Conservation (phyloP, 2,113 vertebrate genomes). For the Genyomyrus donnyi region DNA sequence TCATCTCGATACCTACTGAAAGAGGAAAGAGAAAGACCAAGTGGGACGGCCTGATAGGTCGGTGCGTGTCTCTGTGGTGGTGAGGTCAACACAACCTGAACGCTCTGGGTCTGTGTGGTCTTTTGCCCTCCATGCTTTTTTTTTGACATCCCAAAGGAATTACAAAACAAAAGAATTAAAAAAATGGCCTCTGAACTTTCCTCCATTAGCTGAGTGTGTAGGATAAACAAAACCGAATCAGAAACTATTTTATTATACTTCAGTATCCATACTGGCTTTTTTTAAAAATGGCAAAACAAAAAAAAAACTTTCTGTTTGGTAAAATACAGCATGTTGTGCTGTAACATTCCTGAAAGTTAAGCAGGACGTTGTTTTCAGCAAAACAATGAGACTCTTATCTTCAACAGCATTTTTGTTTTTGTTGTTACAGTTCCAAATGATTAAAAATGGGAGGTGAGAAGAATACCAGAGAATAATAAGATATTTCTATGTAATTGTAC, state of each 20-base stretch:
- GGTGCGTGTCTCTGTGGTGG: not conserved
- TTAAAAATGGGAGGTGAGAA: constrained; percentile 56
- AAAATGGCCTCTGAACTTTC: constrained; percentile 48
- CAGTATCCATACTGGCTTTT: constrained; percentile 71
- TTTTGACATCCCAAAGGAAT: constrained; percentile 68
- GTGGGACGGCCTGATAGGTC: not conserved
- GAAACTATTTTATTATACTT: constrained; percentile 76
- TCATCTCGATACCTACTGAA: constrained; percentile 49
- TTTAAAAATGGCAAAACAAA: constrained; percentile 36
- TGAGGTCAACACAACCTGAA: constrained; percentile 24
- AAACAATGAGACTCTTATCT: constrained; percentile 71
- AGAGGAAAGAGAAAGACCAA: constrained; percentile 26
- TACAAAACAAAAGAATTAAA: constrained; percentile 37
- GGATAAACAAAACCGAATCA: constrained; percentile 52
- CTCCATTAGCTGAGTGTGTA: constrained; percentile 34
- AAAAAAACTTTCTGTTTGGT: constrained; percentile 65
- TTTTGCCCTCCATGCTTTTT: constrained; percentile 60
- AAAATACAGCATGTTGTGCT: constrained; percentile 63
- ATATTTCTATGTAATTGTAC: constrained; percentile 98
- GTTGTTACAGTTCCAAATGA: constrained; percentile 85
- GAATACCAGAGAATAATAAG: constrained; percentile 81
- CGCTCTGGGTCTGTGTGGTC: constrained; percentile 36
- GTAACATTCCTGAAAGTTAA: constrained; percentile 56
- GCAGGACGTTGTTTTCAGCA: constrained; percentile 56
- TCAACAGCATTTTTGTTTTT: constrained; percentile 75